These are phyloP conservation scores for Speoplatyrhinus poulsoni DNA, from an alignment of 2,113 vertebrate genomes.

Conservation along the genomic window DNA sequence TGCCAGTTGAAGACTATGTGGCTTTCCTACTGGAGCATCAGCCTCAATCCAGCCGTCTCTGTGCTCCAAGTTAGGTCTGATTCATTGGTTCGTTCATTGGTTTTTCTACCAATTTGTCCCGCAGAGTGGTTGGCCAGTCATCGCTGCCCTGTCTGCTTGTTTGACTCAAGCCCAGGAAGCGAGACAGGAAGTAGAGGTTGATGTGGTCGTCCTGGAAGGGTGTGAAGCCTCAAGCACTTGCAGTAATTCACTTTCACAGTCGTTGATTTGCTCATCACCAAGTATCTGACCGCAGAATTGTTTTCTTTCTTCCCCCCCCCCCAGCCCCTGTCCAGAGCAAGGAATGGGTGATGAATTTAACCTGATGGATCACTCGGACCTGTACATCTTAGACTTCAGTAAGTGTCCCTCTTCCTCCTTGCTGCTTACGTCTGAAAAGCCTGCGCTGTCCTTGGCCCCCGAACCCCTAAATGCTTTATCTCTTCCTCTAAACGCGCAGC, in stretches of 20 bases:
- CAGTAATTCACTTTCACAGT: neutral
- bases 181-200: slow-evolving; percentile 11
- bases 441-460: neutral
- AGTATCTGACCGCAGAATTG: neutral
- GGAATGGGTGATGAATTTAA: slow-evolving; percentile 97
- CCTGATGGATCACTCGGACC: slow-evolving; percentile 98
- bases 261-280: neutral
- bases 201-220: slow-evolving; percentile 7
- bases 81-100: too few species aligned
- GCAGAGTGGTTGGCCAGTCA: neutral
- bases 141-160: neutral
- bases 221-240: slow-evolving; percentile 13
- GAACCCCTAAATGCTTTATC: neutral
- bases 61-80: too few species aligned
- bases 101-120: neutral
- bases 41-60: too few species aligned
- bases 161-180: slow-evolving; percentile 14
- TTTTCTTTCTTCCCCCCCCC: slow-evolving; percentile 47
- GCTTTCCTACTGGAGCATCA: too few species aligned
- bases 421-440: neutral
- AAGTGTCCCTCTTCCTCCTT: slow-evolving; percentile 65
- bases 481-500: neutral
- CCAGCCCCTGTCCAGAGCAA: slow-evolving; percentile 95
- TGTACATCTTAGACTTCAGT: slow-evolving; percentile 99
- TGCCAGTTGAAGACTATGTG: neutral